Evolutionary conservation across 2,113 vertebrate genomes (phyloP), one percentile per base, ranked within the genome.

Genomic region (Dipodomys stephensi): DNA sequence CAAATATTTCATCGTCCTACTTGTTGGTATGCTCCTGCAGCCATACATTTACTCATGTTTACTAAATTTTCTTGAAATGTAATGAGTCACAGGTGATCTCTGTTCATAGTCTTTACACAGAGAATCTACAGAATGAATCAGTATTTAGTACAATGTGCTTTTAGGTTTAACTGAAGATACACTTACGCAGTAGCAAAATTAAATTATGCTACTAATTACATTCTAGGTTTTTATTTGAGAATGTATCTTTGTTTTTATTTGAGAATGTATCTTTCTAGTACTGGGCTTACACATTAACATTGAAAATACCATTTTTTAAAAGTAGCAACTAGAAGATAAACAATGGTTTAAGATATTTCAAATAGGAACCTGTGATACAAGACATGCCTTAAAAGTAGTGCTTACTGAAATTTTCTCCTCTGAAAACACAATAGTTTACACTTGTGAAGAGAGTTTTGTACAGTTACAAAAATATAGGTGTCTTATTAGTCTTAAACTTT

Each of bases 31-130:
- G 86, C 65, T 93, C 88, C 85, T 72, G 74, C 90, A 88, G 72
- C 44, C 6, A 0, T 92, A 67, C 68, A 57, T 90, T 90, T 94
- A 88, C 82, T 96, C 94, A 91, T 82, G 71, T 96, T 97, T 96
- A 94, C 91, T 94, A 85, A 78, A 71, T 90, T 92, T 94, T 95
- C 65, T 80, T 91, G 22, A 82, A 88, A 92, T 87, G 77, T 97
- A 96, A 96, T 95, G 67, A 96, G 74, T 93, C 95, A 95, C 93
- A 96, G 78, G 92, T 96, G 90, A 25, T 57, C 60, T 85, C 87
- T 60, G 20, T 27, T 86, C 71, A 62, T 91, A 80, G n/a, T 93
- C 15, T 77, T 96, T 77, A 46, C 16, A 87, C 76, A 87, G 92
- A 94, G 44, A 87, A n/a, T 93, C 81, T 91, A 60, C 18, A 39